Evolutionary conservation across 2,797 vertebrate species (phyloP), one percentile per base, ranked within the genome.

Genomic region (Rhinella marina): DNA sequence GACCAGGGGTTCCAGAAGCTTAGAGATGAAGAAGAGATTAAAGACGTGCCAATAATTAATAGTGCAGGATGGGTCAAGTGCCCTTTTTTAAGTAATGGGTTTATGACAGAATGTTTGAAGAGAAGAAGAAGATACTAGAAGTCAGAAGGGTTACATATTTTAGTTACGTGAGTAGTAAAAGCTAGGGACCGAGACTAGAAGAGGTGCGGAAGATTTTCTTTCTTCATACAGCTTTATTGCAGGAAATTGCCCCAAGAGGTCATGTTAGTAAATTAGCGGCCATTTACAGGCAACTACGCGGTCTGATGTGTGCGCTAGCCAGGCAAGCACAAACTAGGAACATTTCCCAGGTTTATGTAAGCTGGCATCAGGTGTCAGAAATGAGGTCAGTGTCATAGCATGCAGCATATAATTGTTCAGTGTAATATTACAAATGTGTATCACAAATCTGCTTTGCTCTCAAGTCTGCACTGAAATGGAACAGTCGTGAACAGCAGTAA

Each of bases 351-450:
- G 80, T 82, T 13, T 14, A 66, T 16, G 27, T 27, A 79, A 0
- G 57, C 50, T 81, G 57, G 68, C 32, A 85, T 81, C 87, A 88
- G 87, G 88, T 89, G 88, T 23, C 48, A 29, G 7, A 82, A 86
- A 82, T 82, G 23, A 89, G 70, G 84, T 82, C 84, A 84, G 57
- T 84, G 29, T 52, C 56, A 62, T 7, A 56, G 78, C 11, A n/a
- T 73, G 66, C 14, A 10, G n/a, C 25, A 86, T 23, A 59, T 76
- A 82, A 82, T 32, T 86, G 80, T 66, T 78, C 62, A 83, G n/a
- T 25, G 70, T n/a, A 70, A 70, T 61, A 77, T 82, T 64, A 72
- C 73, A 83, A 86, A 83, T 72, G 41, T 56, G 52, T 59, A 83
- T 59, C 77, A 59, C 32, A 83, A 54, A 72, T 78, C 19, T 41